Conservation (phyloP, 1,140 invertebrate species). For the Drosophila novamexicana region DNA sequence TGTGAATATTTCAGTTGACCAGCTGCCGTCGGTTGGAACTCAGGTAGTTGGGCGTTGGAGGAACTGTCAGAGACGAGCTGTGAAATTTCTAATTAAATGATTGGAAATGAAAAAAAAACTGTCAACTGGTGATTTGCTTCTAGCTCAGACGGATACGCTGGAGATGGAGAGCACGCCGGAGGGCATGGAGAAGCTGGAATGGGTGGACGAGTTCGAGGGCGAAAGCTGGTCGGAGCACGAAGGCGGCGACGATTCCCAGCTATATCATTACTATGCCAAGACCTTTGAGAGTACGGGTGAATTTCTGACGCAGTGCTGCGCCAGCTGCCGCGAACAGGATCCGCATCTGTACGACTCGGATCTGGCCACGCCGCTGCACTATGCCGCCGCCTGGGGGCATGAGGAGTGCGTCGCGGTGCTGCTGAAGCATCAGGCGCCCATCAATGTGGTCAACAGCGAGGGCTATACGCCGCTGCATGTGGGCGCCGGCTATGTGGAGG, state of each 20-base stretch:
- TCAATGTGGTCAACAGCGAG: slow-evolving; percentile 92
- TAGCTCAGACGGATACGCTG: slow-evolving; percentile 68
- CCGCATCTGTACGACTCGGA: slow-evolving; percentile 86
- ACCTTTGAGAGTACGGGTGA: slow-evolving; percentile 86
- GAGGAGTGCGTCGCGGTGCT: slow-evolving; percentile 87
- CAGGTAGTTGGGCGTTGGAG: too few species aligned
- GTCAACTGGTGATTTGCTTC: neutral
- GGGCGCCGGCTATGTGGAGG: slow-evolving; percentile 89
- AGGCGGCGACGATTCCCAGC: slow-evolving; percentile 52
- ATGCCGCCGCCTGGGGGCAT: slow-evolving; percentile 86
- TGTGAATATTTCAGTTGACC: too few species aligned
- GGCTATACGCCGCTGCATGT: slow-evolving; percentile 96
- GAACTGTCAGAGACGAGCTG: too few species aligned
- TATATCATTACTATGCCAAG: slow-evolving; percentile 86
- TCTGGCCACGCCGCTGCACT: slow-evolving; percentile 86
- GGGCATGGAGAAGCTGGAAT: slow-evolving; percentile 87
- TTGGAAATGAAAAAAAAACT: neutral
- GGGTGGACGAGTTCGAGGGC: slow-evolving; percentile 86
- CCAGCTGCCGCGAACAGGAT: slow-evolving; percentile 77
- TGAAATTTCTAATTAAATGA: neutral
- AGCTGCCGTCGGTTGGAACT: too few species aligned
- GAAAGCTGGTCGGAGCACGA: slow-evolving; percentile 56
- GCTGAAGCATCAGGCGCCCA: slow-evolving; percentile 93
- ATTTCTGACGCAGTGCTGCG: slow-evolving; percentile 75
- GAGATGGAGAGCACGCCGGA: slow-evolving; percentile 86